phyloP scores from a whole-genome alignment of 2,113 vertebrate species.

The Bos javanicus region DNA sequence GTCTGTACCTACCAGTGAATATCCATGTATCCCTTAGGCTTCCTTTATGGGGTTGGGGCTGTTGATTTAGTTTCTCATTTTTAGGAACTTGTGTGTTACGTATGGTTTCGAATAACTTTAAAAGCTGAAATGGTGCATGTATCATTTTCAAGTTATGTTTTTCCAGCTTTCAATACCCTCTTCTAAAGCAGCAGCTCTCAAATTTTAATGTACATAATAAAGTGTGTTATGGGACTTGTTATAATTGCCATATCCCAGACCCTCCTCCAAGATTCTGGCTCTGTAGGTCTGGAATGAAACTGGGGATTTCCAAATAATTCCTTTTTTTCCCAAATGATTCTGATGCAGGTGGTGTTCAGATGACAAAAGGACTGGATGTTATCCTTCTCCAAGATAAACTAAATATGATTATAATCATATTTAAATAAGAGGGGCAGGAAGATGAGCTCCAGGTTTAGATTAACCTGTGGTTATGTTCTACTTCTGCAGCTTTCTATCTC shows the following conservation, averaged over 20 bases:
- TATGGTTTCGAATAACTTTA: conserved; percentile 21
- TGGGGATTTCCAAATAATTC: neutral
- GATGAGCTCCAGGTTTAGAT: neutral
- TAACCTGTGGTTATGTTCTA: neutral
- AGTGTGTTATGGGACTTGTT: neutral
- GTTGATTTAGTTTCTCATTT: neutral
- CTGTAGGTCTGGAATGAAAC: neutral
- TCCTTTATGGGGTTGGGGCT: neutral
- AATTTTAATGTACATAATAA: neutral
- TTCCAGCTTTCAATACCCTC: neutral
- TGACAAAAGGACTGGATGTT: neutral
- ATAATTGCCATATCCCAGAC: neutral
- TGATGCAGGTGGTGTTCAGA: neutral
- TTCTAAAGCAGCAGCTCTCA: neutral
- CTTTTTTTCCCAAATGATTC: neutral
- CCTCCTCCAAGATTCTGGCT: neutral
- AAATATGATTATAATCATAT: neutral
- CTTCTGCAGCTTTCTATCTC: neutral
- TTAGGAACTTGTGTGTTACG: neutral
- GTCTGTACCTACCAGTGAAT: neutral
- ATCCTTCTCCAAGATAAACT: neutral
- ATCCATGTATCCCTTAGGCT: neutral
- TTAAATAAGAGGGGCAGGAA: neutral
- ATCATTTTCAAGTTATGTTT: neutral
- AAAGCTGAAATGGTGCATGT: neutral